phyloP scores from a whole-genome alignment of 2,113 vertebrate species.

The Laticauda laticaudata region DNA sequence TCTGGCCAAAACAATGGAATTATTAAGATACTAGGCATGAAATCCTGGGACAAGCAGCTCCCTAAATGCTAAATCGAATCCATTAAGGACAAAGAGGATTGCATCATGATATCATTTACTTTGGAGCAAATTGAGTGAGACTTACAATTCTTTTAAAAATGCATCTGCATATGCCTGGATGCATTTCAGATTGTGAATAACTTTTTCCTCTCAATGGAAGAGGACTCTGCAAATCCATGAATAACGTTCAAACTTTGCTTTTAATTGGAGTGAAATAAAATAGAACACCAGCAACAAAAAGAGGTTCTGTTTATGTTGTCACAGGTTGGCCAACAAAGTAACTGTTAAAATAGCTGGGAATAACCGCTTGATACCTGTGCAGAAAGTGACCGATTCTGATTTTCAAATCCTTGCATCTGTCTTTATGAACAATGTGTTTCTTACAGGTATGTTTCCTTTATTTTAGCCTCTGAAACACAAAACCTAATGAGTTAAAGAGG shows the following conservation, averaged over 20 bases:
- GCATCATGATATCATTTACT: neutral
- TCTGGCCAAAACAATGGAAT: neutral
- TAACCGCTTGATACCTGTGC: conserved; percentile 51
- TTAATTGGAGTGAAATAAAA: neutral
- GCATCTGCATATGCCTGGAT: neutral
- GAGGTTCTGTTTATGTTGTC: conserved; percentile 6
- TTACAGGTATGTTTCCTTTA: conserved; percentile 73
- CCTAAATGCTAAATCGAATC: neutral
- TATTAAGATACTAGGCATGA: neutral
- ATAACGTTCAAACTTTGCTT: neutral
- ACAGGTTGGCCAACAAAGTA: conserved; percentile 41
- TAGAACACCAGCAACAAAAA: neutral
- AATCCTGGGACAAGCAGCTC: neutral
- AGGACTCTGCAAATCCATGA: neutral
- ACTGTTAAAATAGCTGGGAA: conserved; percentile 78
- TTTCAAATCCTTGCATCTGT: conserved; percentile 65
- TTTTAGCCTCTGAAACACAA: neutral
- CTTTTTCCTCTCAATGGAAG: neutral
- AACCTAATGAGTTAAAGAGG: neutral
- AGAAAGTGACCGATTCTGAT: conserved; percentile 73
- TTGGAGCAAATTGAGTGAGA: neutral
- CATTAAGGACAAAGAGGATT: neutral
- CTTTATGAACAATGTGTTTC: conserved; percentile 50
- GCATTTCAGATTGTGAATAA: neutral
- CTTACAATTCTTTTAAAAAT: neutral